phyloP scores from a whole-genome alignment of 2,888 invertebrate species.

The Troides aeacus region DNA sequence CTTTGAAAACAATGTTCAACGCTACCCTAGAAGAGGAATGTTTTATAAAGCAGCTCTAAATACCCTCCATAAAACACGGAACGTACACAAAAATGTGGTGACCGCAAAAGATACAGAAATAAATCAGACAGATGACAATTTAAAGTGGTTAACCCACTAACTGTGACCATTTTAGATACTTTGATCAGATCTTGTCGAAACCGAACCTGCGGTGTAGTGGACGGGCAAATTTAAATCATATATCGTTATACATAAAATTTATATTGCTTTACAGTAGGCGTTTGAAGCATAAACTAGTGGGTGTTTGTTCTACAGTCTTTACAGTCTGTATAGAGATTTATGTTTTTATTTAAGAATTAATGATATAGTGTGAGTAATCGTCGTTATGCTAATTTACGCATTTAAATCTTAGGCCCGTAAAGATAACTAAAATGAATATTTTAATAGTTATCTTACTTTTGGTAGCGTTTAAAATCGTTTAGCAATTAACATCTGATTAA shows the following conservation, averaged over 20 bases:
- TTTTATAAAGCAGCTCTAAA: conserved; percentile 29
- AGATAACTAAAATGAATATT: conserved; percentile 39
- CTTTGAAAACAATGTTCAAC: conserved; percentile 10
- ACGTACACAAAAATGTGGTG: conserved; percentile 70
- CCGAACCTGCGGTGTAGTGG: conserved; percentile 50
- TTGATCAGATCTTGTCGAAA: conserved; percentile 78
- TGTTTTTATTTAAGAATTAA: conserved; percentile 79
- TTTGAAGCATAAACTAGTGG: conserved; percentile 52
- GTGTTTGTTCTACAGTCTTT: conserved; percentile 74
- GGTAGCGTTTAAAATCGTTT: conserved; percentile 27
- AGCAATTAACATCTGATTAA: conserved; percentile 27
- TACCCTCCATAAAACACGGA: conserved; percentile 45
- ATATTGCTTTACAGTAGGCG: conserved; percentile 44
- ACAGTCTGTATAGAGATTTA: conserved; percentile 71
- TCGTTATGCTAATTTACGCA: conserved; percentile 73
- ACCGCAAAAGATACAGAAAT: conserved; percentile 77
- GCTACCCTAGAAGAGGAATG: conserved; percentile 19
- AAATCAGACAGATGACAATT: conserved; percentile 81
- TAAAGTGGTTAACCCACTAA: conserved; percentile 81
- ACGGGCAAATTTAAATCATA: conserved; percentile 43
- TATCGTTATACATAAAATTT: conserved; percentile 47
- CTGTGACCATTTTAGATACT: conserved; percentile 81
- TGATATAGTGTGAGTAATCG: conserved; percentile 71
- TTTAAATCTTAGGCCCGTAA: conserved; percentile 53
- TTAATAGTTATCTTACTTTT: conserved; percentile 12